Evolutionary conservation across 2,888 invertebrate species (phyloP).

Genomic region (Thelaira solivaga): DNA sequence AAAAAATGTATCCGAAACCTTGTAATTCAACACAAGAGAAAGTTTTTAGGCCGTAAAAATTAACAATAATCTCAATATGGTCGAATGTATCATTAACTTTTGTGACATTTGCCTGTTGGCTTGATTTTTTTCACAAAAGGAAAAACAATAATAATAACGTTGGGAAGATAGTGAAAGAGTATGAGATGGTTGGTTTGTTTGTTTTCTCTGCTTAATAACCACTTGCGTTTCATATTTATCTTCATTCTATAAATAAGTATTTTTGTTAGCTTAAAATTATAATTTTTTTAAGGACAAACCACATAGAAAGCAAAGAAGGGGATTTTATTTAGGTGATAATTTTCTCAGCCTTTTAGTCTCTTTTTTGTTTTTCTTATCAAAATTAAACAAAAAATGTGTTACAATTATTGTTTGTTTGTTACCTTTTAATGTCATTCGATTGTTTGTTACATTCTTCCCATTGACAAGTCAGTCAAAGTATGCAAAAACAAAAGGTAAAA

Average conservation of each 20-base stretch:
- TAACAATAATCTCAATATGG: slow-evolving; percentile 20
- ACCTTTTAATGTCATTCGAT: slow-evolving; percentile 47
- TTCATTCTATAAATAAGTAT: slow-evolving; percentile 7
- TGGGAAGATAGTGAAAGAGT: background rate
- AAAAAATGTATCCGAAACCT: background rate
- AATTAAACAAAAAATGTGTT: slow-evolving; percentile 41
- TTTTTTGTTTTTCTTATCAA: slow-evolving; percentile 14
- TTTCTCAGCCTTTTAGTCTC: no score
- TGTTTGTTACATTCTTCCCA: slow-evolving; percentile 51
- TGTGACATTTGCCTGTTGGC: background rate
- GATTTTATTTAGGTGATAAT: no score
- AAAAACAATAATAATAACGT: background rate
- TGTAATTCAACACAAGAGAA: background rate
- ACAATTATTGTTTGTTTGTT: slow-evolving; percentile 59
- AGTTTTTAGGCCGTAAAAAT: slow-evolving; percentile 31
- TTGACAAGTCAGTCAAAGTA: slow-evolving; percentile 48
- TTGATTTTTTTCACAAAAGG: slow-evolving; percentile 21
- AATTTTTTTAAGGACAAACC: slow-evolving; percentile 9
- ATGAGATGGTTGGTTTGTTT: slow-evolving; percentile 14
- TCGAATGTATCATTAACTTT: slow-evolving; percentile 1
- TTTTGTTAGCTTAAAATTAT: no score
- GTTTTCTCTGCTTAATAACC: background rate
- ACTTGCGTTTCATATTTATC: slow-evolving; percentile 20
- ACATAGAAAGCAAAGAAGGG: slow-evolving; percentile 24
- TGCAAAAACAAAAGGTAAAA: slow-evolving; percentile 4